Base-by-base conservation (phyloP, 1,140 invertebrate species). In the Cyclargus thomasi region DNA sequence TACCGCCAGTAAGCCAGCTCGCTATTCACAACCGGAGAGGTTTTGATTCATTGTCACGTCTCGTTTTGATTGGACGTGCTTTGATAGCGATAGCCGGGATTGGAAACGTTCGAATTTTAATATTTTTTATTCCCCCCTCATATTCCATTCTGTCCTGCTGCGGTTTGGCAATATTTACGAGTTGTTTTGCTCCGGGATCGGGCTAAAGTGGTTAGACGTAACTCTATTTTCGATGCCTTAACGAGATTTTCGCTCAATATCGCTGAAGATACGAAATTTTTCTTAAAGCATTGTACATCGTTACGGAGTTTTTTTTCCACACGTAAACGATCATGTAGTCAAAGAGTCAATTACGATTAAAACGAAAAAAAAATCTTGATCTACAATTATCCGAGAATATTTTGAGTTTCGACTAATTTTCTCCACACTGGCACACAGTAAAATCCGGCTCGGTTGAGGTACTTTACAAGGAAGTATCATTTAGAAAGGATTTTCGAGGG, bases 31-130 rank as follows among this genome's bases (percentile, higher is more conserved):
- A 84, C 85, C 83, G 80, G 77, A 86, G 85, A 86, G 84, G 81
- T 82, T 82, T 78, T 82, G 80, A 86, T 86, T 86, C 84, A 83
- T 85, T 88, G 85, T 88, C 85, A 88, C 85, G 84, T 83, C 83
- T 79, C 84, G 83, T 79, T 89, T 86, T 85, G 83, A 90, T 88
- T 88, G 85, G 81, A 90, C 87, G 87, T 90, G 87, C 87, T 87
- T 84, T 87, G 87, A 85, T 86, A 88, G 76, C 81, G 87, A 88
- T 88, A 87, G 79, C 80, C 74, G 74, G 85, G 87, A 86, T 88
- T 83, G 79, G 75, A 77, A 79, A 77, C 77, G 83, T 76, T 86
- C 77, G 69, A 87, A 88, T 87, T 90, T 90, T 87, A 83, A 87
- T 88, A 85, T 86, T 80, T 86, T 87, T 80, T 76, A 79, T 79